Conservation (phyloP, 92 coral and sea anemone genomes). For the Phenganax marumi region DNA sequence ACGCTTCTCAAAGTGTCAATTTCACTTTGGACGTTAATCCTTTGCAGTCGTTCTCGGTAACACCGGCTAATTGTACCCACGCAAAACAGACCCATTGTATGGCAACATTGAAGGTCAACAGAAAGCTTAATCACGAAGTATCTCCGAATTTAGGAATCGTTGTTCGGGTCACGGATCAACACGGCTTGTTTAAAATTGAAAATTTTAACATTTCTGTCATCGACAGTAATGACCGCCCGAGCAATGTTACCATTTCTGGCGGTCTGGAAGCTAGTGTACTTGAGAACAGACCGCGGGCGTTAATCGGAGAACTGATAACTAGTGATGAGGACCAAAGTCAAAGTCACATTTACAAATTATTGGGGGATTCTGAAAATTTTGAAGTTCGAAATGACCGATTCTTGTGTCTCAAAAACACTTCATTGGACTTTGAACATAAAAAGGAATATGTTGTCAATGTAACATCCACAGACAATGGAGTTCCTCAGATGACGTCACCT, state of each 20-base stretch:
- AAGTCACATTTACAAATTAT: conserved; percentile 65
- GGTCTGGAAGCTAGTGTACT: conserved; percentile 63
- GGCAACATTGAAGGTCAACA: conserved; percentile 62
- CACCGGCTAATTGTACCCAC: conserved; percentile 45
- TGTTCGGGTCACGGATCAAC: conserved; percentile 76
- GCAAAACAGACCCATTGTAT: conserved; percentile 60
- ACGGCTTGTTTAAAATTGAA: conserved; percentile 68
- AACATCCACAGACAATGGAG: conserved; percentile 72
- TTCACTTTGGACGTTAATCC: conserved; percentile 77
- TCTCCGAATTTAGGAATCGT: conserved; percentile 63
- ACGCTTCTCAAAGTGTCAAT: conserved; percentile 56
- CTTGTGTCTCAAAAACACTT: conserved; percentile 55
- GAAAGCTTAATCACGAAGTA: conserved; percentile 67
- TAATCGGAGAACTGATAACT: conserved; percentile 71
- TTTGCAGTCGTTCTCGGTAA: conserved; percentile 55
- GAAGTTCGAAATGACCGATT: conserved; percentile 51
- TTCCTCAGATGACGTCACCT: conserved; percentile 55
- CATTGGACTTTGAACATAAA: conserved; percentile 71
- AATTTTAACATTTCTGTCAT: conserved; percentile 63
- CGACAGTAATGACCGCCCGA: conserved; percentile 83
- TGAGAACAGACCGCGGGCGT: conserved; percentile 71
- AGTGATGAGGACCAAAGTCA: conserved; percentile 76
- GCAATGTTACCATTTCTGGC: conserved; percentile 78
- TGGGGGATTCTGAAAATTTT: conserved; percentile 66
- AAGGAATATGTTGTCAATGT: conserved; percentile 56